Base-by-base conservation (phyloP, 2,797 vertebrate species). In the Cirrhinus molitorella region DNA sequence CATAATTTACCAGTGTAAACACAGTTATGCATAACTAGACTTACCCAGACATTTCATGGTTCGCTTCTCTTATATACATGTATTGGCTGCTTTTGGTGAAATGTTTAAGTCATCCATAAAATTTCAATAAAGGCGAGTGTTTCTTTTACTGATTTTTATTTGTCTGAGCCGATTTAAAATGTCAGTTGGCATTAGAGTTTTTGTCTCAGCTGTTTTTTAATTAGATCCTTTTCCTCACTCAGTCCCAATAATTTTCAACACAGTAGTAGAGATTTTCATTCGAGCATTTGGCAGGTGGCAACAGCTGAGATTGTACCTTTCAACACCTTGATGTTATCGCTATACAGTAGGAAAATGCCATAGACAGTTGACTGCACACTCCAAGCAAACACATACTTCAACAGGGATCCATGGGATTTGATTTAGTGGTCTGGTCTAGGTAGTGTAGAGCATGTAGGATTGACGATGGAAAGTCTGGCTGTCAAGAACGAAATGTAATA, bases 281-380 rank as follows among this genome's bases (percentile, higher is more conserved):
- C 74, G 5, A 83, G 59, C 75, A 51, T 83, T 79, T 86, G 80
- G 78, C 81, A 86, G 77, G 81, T 86, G 85, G 43, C 78, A 80
- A 47, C 63, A 81, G 78, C 47, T 77, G 72, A 80, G 72, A 77
- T 61, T 65, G 72, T 67, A 37, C 63, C 40, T 83, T 80, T 86
- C 85, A 83, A 55, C 85, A 83, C 81, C 25, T 84, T 57, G 57
- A 83, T 82, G 59, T 43, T 82, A 74, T 82, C 80, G 55, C 47
- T 40, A 47, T 45, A 84, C 43, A 49, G 66, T 49, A 81, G 63
- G 71, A 65, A 83, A 86, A 83, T 70, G 53, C 77, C 73, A 40
- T 21, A 51, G 79, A 66, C 47, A 55, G 68, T 59, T 66, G 37
- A 83, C 19, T 37, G 71, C 43, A 68, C 70, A 83, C 77, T 43